A percentile compares a stretch with the other conserved stretches of the same genome.
Conservation (phyloP, 53 echinoderm and acorn worm genomes). For the Astropecten irregularis region DNA sequence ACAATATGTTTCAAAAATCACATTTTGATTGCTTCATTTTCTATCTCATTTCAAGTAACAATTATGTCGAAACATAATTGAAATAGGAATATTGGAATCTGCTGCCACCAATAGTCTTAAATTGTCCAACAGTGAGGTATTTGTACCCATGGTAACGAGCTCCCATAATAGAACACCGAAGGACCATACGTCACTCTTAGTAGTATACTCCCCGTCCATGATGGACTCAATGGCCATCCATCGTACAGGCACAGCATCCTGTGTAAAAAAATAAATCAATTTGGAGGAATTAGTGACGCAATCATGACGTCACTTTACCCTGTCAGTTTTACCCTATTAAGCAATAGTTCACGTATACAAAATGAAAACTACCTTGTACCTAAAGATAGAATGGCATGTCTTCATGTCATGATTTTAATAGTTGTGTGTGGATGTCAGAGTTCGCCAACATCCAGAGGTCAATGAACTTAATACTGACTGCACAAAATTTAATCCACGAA, state of each 20-base stretch:
- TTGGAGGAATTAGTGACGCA: background rate
- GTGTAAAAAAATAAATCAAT: background rate
- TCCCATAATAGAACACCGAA: slow-evolving; percentile 28
- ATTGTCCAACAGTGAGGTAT: too few species aligned
- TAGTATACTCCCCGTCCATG: background rate
- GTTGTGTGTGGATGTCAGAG: too few species aligned
- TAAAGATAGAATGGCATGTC: background rate
- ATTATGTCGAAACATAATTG: background rate
- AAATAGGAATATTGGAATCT: background rate
- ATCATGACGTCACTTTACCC: background rate
- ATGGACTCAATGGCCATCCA: slow-evolving; percentile 41
- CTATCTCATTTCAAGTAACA: background rate
- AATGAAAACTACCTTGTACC: background rate
- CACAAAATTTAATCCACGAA: too few species aligned
- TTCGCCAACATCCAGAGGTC: too few species aligned
- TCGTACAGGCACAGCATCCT: slow-evolving; percentile 19
- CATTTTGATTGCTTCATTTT: background rate
- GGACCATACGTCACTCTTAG: slow-evolving; percentile 21
- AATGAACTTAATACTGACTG: too few species aligned
- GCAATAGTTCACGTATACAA: background rate
- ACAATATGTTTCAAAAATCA: background rate
- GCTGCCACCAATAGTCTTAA: background rate
- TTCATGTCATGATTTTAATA: background rate
- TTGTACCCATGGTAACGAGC: slow-evolving; percentile 3
- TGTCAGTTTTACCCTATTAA: background rate